Percentiles rank a stretch among this genome's conserved stretches.
Evolutionary conservation across 2,113 vertebrate species (phyloP).

Genomic region (Connochaetes taurinus): DNA sequence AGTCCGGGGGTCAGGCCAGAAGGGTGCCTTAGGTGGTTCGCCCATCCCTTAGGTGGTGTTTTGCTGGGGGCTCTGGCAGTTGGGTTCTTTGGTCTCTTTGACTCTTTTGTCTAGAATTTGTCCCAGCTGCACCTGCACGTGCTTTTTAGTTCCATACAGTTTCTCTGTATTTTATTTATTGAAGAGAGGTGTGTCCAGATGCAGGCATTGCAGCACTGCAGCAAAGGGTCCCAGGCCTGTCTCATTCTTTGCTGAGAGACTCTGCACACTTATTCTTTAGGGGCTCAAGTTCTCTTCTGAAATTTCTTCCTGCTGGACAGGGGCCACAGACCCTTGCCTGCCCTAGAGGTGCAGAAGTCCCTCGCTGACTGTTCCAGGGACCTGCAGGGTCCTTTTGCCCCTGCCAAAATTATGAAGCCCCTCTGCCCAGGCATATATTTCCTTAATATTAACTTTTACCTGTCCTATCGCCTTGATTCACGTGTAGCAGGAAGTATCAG

Average conservation of each 20-base stretch:
- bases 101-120: neutral
- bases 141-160: neutral
- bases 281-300: neutral
- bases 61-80: neutral
- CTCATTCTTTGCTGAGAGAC: neutral
- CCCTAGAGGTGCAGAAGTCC: neutral
- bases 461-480: neutral
- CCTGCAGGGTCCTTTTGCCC: neutral
- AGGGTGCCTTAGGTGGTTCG: neutral
- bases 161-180: neutral
- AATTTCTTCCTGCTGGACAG: neutral
- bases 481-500: neutral
- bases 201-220: neutral
- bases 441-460: neutral
- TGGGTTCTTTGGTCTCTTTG: neutral
- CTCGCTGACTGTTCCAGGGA: neutral
- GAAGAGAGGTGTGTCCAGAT: neutral
- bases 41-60: neutral
- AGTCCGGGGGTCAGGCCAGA: neutral
- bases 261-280: neutral
- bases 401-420: neutral
- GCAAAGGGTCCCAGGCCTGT: neutral
- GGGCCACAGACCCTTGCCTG: neutral
- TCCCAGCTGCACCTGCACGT: neutral
- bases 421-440: neutral